Base-by-base conservation (phyloP, 35 echinoderm and acorn worm species). In the Lytechinus variegatus region DNA sequence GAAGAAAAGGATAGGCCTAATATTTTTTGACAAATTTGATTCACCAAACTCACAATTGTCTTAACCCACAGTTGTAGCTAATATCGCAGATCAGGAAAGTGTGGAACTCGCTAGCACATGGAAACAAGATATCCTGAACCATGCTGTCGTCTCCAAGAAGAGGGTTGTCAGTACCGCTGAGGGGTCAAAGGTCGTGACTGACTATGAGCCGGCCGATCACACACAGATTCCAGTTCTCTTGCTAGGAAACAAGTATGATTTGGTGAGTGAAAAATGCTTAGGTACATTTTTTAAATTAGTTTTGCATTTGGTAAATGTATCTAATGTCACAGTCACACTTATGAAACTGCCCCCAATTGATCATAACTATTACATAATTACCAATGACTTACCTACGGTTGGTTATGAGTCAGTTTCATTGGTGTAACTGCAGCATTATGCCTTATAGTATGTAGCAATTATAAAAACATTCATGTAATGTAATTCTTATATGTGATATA, bases 201-300 rank as follows among this genome's bases (percentile, higher is more conserved):
- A 97, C 24, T 99, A 96, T 92, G 92, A 95, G 54, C 97, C 95
- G 19, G 98, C 96, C 51, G 98, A 99, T 90, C 95, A 96, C 12
- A 91, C 95, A 27, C 89, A 89, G 87, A 97, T 99, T 27, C 98
- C 98, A 19, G 96, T 99, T 19, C 79, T 99, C n/a, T 55, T 99
- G 8, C 95, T 99, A 27, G 98, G 98, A 94, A 99, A 99, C 92
- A 99, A 99, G 88, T 98, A 96, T 96, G 98, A 99, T 95, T 92
- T 99, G 94, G 98, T 99, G 90, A 96, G 97, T 95, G 66, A 71
- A 71, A 71, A 1, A 10, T 60, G 10, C 16, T 60, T n/a, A n/a
- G n/a, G n/a, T n/a, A n/a, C n/a, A n/a, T n/a, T n/a, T n/a, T n/a
- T n/a, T n/a, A n/a, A n/a, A n/a, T n/a, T n/a, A n/a, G n/a, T n/a